Conservation (phyloP, 2,888 invertebrate species). For the Sinelater perroti region DNA sequence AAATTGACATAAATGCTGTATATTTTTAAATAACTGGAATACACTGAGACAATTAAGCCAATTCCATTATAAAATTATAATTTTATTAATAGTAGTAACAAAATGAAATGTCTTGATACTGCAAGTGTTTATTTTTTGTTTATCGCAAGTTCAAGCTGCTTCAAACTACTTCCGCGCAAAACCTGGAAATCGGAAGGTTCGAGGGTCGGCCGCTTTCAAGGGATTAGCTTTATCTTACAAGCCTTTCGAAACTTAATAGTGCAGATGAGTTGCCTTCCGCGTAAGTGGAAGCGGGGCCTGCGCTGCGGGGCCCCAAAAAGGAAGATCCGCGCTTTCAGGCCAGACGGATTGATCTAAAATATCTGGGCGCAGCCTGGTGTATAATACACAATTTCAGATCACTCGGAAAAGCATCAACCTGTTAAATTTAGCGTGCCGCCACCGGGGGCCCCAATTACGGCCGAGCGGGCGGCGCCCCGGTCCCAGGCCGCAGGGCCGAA, state of each 20-base stretch:
- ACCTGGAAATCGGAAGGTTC: background rate
- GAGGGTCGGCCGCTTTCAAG: background rate
- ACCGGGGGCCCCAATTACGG: conserved; percentile 45
- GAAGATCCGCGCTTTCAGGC: conserved; percentile 20
- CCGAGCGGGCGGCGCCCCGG: conserved; percentile 28
- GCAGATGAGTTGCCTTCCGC: conserved; percentile 11
- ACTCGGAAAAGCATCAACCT: conserved; percentile 49
- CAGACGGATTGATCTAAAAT: conserved; percentile 32
- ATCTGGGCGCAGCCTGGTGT: conserved; percentile 39
- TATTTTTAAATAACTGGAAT: too few relatives aligned
- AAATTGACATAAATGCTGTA: too few relatives aligned
- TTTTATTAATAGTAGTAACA: too few relatives aligned
- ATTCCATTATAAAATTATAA: too few relatives aligned
- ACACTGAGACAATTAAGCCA: too few relatives aligned
- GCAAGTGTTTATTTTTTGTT: too few relatives aligned
- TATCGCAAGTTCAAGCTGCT: too few relatives aligned
- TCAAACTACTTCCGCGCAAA: too few relatives aligned
- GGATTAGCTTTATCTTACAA: conserved; percentile 10
- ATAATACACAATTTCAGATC: conserved; percentile 49
- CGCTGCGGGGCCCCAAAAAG: conserved; percentile 14
- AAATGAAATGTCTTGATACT: too few relatives aligned
- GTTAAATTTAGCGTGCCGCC: conserved; percentile 48
- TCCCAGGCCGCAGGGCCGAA: conserved; percentile 14
- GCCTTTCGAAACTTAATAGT: conserved; percentile 6
- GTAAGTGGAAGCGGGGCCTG: conserved; percentile 17